Evolutionary conservation across 2,113 vertebrate genomes (phyloP), one percentile per base, ranked within the genome.

Genomic region (Clarias magur): DNA sequence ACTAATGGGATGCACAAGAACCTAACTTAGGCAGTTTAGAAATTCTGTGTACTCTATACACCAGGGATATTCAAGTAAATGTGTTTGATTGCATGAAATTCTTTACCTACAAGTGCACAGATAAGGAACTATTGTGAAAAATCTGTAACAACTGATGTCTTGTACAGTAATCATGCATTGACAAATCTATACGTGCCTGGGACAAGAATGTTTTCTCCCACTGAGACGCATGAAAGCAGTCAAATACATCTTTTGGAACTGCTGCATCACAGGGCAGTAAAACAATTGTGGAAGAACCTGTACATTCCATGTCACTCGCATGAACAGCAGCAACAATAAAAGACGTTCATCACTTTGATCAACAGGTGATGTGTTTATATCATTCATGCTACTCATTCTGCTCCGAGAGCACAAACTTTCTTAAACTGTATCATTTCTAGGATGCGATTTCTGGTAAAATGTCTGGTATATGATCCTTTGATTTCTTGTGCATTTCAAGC

Each of bases 1-100:
- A 70, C 53, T 83, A 70, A 83, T 83, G 65, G 65, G 27, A 70
- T 83, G 65, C 82, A 70, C 65, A 34, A 70, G 42, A 54, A 83
- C 82, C 23, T 3, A 0, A 23, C 42, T 83, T 83, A 10, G 2
- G 0, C 81, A 16, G 81, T 54, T 16, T 53, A 67, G 42, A 65
- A 17, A 27, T 54, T 54, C 42, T 53, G 38, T 65, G 25, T 62
- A 16, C 81, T 82, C 23, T 65, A 12, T 34, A 80, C 54, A 34
- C 78, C 78, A 21, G 54, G 56, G 56, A 12, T 34, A 21, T 59
- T 5, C 0, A 2, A 59, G 78, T 57, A 34, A 56, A 79, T 79
- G 7, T 79, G 25, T 78, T n/a, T 3, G 59, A 8, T 19, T 59
- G 0, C 54, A 19, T 21, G 0, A 19, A 19, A 6, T 57, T 57